Conservation (phyloP, 2,888 invertebrate genomes). For the Scrobipalpa atriplicella region DNA sequence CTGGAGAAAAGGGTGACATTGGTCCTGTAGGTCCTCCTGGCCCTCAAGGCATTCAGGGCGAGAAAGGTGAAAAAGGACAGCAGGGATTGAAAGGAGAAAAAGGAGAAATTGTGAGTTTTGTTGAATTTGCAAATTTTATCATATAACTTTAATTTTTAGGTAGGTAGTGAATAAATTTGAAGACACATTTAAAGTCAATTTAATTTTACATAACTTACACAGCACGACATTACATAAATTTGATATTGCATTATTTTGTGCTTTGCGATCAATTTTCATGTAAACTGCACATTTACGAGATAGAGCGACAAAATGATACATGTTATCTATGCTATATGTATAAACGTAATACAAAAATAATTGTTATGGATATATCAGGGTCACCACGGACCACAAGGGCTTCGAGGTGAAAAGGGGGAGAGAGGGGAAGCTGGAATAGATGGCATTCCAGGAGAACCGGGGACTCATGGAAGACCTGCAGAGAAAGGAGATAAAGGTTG, state of each 20-base stretch:
- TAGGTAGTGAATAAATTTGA: too few relatives aligned
- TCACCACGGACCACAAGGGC: constrained; percentile 48
- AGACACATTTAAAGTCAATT: too few relatives aligned
- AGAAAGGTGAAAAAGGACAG: constrained; percentile 75
- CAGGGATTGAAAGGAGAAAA: constrained; percentile 79
- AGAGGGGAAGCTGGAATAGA: constrained; percentile 67
- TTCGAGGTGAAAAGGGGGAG: constrained; percentile 55
- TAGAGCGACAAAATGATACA: too few relatives aligned
- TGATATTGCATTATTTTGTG: too few relatives aligned
- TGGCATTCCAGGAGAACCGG: constrained; percentile 86
- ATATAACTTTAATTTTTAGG: constrained; percentile 1
- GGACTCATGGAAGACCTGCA: constrained; percentile 88
- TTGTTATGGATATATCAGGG: constrained; percentile 36
- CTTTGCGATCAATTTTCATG: too few relatives aligned
- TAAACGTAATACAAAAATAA: not conserved
- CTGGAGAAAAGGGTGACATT: constrained; percentile 54
- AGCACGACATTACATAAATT: too few relatives aligned
- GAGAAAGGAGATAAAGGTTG: constrained; percentile 85
- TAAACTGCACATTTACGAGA: too few relatives aligned
- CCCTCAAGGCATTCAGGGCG: constrained; percentile 79
- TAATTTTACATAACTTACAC: too few relatives aligned
- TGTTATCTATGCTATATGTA: too few relatives aligned
- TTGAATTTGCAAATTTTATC: too few relatives aligned
- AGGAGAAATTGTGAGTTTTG: constrained; percentile 60
- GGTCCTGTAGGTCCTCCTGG: constrained; percentile 75